These are phyloP conservation scores for Stenurella melanura DNA, from an alignment of 2,888 invertebrate genomes.

Conservation along the genomic window DNA sequence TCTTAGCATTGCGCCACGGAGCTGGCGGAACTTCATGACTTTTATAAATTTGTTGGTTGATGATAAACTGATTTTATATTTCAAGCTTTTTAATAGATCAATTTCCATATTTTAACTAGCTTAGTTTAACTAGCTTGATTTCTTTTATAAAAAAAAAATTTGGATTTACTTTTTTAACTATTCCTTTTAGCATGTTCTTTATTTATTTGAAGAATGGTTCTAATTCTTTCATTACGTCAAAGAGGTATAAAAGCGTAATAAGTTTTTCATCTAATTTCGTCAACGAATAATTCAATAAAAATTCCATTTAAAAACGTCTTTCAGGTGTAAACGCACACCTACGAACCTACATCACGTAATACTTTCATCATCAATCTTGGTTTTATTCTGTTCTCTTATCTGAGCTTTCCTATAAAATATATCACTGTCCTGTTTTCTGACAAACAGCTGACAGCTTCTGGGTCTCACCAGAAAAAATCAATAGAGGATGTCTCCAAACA, in stretches of 20 bases:
- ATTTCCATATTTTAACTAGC: too few relatives aligned
- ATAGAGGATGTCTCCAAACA: constrained; percentile 11
- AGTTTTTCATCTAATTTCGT: not conserved
- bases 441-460: constrained; percentile 31
- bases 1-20: too few relatives aligned
- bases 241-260: not conserved
- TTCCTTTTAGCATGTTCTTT: too few relatives aligned
- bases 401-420: constrained; percentile 33
- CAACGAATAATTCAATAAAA: not conserved
- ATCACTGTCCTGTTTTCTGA: constrained; percentile 38
- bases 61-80: too few relatives aligned
- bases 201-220: too few relatives aligned
- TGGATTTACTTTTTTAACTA: too few relatives aligned
- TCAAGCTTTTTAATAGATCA: too few relatives aligned
- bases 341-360: constrained; percentile 42
- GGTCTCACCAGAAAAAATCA: constrained; percentile 22
- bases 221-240: too few relatives aligned
- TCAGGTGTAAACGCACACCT: not conserved
- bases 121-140: too few relatives aligned
- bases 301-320: not conserved
- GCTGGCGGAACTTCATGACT: too few relatives aligned
- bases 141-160: too few relatives aligned
- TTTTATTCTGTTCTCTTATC: constrained; percentile 43
- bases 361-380: constrained; percentile 49
- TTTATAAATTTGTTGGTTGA: too few relatives aligned